Evolutionary conservation across 2,888 invertebrate genomes (phyloP).

Genomic region (Agrotis exclamationis): DNA sequence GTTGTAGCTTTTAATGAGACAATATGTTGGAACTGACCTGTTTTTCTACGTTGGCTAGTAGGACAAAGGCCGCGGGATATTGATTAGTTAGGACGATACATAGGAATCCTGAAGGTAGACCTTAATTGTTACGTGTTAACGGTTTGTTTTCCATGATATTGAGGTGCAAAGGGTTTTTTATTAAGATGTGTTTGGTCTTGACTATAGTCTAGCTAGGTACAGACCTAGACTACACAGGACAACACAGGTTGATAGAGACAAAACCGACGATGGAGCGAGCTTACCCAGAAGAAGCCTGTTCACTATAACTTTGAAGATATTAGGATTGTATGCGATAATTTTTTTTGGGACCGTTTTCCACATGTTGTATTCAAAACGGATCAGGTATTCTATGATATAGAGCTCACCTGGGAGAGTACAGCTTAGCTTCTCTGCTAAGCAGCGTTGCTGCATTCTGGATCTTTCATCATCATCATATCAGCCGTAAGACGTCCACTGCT

Average conservation of each 20-base stretch:
- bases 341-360: background rate
- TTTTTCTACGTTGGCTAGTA: constrained; percentile 20
- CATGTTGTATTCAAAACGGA: background rate
- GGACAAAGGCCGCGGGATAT: constrained; percentile 39
- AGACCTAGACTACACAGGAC: too few species aligned
- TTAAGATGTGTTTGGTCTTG: too few species aligned
- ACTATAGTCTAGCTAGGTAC: too few species aligned
- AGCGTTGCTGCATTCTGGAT: background rate
- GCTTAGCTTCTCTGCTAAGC: background rate
- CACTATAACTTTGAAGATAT: too few species aligned
- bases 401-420: background rate
- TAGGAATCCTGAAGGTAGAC: constrained; percentile 6
- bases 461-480: too few species aligned
- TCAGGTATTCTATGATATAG: too few species aligned
- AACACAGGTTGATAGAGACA: too few species aligned
- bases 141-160: background rate
- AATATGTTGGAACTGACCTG: constrained; percentile 48
- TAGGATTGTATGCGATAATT: too few species aligned
- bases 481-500: too few species aligned
- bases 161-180: background rate
- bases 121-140: background rate
- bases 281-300: too few species aligned
- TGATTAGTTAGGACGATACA: constrained; percentile 33
- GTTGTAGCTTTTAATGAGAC: constrained; percentile 31
- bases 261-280: too few species aligned